Evolutionary conservation across 2,797 vertebrate species (phyloP), one percentile per base, ranked within the genome.

Genomic region (Poeciliopsis gracilis): DNA sequence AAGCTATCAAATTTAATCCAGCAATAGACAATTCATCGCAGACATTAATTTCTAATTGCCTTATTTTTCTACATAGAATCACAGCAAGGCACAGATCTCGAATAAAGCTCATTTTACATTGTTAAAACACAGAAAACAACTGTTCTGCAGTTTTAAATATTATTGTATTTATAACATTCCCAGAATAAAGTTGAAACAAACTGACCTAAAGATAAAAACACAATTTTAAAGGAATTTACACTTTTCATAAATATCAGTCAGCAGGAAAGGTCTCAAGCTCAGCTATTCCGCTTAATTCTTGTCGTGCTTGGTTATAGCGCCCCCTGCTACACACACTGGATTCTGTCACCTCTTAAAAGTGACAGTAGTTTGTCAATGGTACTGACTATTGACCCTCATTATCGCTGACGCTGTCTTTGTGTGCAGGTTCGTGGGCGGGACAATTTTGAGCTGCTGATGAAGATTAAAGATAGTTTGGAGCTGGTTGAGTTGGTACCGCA

Each of bases 401-500:
- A 47, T 38, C 0, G 38, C 7, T 10, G 73, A 30, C 83, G 51
- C 77, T 75, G 45, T 79, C 57, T 89, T 73, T 89, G 79, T 85
- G 18, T 70, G 80, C 84, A 99, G 98, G 98, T 99, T 13, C 97
- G 97, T 49, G 98, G 98, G 71, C 94, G 98, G 69, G 98, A 99
- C 87, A 99, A 99, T 88, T 99, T 98, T 9, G 98, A 99, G 94
- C 95, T 98, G 88, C 94, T 99, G 86, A 98, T 98, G 98, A 99
- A 97, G 94, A 97, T 99, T 80, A 99, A 99, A 90, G 98, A 99
- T 91, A 97, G 98, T 82, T 92, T 99, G 92, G 98, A 99, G 92
- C 94, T 99, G 84, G 96, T 97, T 90, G 98, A 99, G 90, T 92
- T 99, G 88, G 98, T 99, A n/a, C 98, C 98, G 0, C 98, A 97